phyloP scores from a whole-genome alignment of 2,888 invertebrate genomes.

The Gastrophysa polygoni region DNA sequence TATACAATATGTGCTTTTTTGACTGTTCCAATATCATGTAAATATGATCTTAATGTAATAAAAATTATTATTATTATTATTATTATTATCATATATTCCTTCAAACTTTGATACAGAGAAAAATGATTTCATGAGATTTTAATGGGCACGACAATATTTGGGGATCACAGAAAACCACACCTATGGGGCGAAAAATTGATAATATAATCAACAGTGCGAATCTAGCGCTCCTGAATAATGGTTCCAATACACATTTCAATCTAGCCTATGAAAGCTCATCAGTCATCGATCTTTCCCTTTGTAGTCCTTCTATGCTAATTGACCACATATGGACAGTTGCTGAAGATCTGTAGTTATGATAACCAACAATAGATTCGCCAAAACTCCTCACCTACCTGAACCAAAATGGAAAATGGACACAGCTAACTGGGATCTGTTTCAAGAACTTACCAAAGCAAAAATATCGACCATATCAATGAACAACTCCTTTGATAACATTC shows the following conservation, averaged over 20 bases:
- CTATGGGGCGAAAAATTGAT: constrained; percentile 6
- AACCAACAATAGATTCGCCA: background rate
- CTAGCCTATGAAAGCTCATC: background rate
- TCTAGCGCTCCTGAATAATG: constrained; percentile 8
- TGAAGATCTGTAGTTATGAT: constrained; percentile 4
- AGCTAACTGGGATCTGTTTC: background rate
- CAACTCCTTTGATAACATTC: too few relatives aligned
- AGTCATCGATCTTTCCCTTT: constrained; percentile 1
- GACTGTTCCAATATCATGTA: too few relatives aligned
- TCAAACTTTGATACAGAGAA: constrained; percentile 1
- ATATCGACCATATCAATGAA: too few relatives aligned
- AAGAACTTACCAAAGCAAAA: too few relatives aligned
- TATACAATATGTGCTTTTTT: too few relatives aligned
- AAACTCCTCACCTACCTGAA: background rate
- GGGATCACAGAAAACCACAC: constrained; percentile 15
- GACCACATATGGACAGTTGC: constrained; percentile 3
- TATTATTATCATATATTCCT: too few relatives aligned
- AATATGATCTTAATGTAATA: too few relatives aligned
- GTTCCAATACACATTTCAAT: constrained; percentile 8
- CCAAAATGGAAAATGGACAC: background rate
- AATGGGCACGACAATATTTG: constrained; percentile 6
- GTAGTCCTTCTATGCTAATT: background rate
- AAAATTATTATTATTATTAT: too few relatives aligned
- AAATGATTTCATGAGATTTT: background rate
- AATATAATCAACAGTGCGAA: background rate